These are phyloP conservation scores for Sericinus montela DNA, from an alignment of 2,888 invertebrate genomes.

Conservation along the genomic window DNA sequence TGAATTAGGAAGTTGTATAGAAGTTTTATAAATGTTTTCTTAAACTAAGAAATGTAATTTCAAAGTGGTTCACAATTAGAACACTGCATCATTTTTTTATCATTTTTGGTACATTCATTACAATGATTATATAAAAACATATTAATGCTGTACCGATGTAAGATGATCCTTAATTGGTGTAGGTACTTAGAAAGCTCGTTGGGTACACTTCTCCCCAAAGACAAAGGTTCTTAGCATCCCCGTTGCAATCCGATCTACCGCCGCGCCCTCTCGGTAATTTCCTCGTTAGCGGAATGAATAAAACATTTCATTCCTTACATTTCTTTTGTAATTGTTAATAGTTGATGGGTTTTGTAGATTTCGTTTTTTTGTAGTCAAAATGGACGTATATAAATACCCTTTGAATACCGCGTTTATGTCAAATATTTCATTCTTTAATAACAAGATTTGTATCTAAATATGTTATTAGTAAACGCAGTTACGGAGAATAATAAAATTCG, in stretches of 20 bases:
- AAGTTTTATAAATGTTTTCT: too few species aligned
- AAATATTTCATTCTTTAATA: too few species aligned
- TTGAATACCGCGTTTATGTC: too few species aligned
- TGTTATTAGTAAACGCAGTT: slow-evolving; percentile 22
- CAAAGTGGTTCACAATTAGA: too few species aligned
- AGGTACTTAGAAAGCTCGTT: slow-evolving; percentile 64
- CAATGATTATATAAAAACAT: too few species aligned
- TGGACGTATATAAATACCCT: too few species aligned
- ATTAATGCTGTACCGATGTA: slow-evolving; percentile 1
- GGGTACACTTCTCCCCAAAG: slow-evolving; percentile 68
- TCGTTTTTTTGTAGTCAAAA: background rate
- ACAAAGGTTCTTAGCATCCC: slow-evolving; percentile 65
- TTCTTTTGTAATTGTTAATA: slow-evolving; percentile 78
- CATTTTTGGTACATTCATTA: background rate
- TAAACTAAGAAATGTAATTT: too few species aligned
- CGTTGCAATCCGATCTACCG: slow-evolving; percentile 72
- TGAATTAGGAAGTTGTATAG: too few species aligned
- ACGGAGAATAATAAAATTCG: slow-evolving; percentile 38
- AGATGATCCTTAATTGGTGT: slow-evolving; percentile 55
- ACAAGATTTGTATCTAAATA: too few species aligned
- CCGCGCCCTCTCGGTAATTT: slow-evolving; percentile 74
- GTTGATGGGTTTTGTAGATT: slow-evolving; percentile 59
- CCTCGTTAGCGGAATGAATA: slow-evolving; percentile 78
- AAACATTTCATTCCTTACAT: slow-evolving; percentile 78
- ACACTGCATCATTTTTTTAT: too few species aligned